phyloP scores from a whole-genome alignment of 1,140 invertebrate species.

The Solenopsis invicta region DNA sequence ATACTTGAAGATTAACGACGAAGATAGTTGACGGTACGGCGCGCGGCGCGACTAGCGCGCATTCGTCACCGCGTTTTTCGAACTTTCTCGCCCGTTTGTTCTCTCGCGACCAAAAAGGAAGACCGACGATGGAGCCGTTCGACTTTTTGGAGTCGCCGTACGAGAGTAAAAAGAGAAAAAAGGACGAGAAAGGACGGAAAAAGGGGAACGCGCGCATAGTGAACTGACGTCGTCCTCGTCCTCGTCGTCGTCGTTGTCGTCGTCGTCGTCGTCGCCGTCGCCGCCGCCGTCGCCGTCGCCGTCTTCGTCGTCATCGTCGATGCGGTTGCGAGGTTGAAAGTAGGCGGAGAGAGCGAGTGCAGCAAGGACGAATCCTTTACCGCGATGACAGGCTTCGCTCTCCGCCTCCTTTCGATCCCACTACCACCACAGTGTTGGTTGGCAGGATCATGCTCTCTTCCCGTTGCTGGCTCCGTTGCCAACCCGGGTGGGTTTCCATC shows the following conservation, averaged over 20 bases:
- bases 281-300: not conserved
- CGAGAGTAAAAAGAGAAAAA: not conserved
- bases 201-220: conserved; percentile 5
- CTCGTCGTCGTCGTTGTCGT: conserved; percentile 10
- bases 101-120: conserved; percentile 21
- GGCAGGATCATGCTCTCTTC: conserved; percentile 58
- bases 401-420: conserved; percentile 64
- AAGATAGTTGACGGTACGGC: conserved; percentile 20
- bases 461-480: conserved; percentile 34
- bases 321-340: conserved; percentile 61
- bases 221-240: not conserved
- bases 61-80: conserved; percentile 46
- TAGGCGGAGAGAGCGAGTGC: conserved; percentile 58
- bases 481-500: conserved; percentile 16
- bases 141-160: conserved; percentile 19
- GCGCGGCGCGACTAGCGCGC: conserved; percentile 19
- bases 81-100: conserved; percentile 43
- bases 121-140: not conserved
- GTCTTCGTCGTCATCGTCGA: conserved; percentile 25
- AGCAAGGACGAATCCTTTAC: conserved; percentile 63
- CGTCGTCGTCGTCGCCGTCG: not conserved
- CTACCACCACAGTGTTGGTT: conserved; percentile 45
- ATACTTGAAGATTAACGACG: conserved; percentile 63
- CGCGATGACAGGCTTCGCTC: conserved; percentile 62
- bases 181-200: not conserved